Conservation (phyloP, 2,113 vertebrate genomes). For the Plectropomus leopardus region DNA sequence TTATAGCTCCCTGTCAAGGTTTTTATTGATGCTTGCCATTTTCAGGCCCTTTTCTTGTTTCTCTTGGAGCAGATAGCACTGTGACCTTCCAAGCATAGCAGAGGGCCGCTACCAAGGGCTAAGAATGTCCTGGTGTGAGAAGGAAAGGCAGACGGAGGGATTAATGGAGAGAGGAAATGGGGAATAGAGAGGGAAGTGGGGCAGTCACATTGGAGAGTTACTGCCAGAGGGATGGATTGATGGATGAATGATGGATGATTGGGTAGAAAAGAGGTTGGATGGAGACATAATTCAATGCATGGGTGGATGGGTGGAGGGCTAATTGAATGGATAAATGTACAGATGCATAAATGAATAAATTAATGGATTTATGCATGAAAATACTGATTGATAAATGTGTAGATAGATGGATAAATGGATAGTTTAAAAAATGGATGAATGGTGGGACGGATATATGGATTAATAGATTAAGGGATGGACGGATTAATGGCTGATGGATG, state of each 20-base stretch:
- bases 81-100: constrained; percentile 67
- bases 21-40: constrained; percentile 71
- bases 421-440: too few relatives aligned
- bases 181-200: constrained; percentile 32
- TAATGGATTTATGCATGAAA: not conserved
- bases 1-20: constrained; percentile 74
- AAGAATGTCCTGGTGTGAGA: constrained; percentile 35
- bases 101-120: constrained; percentile 19
- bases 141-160: constrained; percentile 37
- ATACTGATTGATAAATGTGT: not conserved
- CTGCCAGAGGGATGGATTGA: not conserved
- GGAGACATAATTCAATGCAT: not conserved
- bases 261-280: not conserved
- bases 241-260: constrained; percentile 11
- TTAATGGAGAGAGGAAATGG: constrained; percentile 50
- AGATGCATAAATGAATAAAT: not conserved
- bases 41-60: constrained; percentile 65
- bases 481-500: too few relatives aligned
- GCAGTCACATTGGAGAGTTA: constrained; percentile 9
- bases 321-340: not conserved
- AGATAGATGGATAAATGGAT: not conserved
- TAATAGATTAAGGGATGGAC: too few relatives aligned
- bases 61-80: constrained; percentile 65
- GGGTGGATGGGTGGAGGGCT: too few relatives aligned
- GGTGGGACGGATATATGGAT: too few relatives aligned